Evolutionary conservation across 2,888 invertebrate species (phyloP).

Genomic region (Pemphredon lugubris): DNA sequence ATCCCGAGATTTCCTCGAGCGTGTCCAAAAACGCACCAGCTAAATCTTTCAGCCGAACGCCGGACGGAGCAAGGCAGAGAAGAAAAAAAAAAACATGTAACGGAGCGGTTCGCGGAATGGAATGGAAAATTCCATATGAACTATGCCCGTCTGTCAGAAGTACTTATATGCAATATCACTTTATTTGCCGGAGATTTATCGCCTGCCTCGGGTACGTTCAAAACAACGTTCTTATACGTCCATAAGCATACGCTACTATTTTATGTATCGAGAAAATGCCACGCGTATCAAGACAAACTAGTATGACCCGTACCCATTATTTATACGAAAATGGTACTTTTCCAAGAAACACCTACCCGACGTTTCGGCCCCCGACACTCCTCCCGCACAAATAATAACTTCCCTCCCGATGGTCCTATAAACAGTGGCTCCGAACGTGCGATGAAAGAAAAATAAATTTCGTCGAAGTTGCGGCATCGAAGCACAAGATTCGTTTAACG

Average conservation of each 20-base stretch:
- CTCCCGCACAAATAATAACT: no score
- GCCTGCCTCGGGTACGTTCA: not conserved
- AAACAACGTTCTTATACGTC: conserved; percentile 29
- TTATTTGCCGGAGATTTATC: conserved; percentile 46
- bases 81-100: no score
- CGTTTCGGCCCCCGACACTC: conserved; percentile 13
- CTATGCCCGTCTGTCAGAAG: conserved; percentile 29
- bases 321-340: not conserved
- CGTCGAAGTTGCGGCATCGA: no score
- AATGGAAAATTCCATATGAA: conserved; percentile 34
- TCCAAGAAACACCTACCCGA: conserved; percentile 12
- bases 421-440: no score
- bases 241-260: conserved; percentile 33
- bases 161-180: conserved; percentile 33
- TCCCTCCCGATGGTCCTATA: no score
- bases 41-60: no score
- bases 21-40: no score
- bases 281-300: conserved; percentile 36
- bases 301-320: conserved; percentile 22
- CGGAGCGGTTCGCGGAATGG: no score
- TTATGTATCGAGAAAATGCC: conserved; percentile 45
- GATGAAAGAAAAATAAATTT: no score
- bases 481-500: no score
- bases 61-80: no score
- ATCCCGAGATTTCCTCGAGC: no score